Evolutionary conservation across 2,888 invertebrate species (phyloP), one percentile per base, ranked within the genome.

Genomic region (Nezara viridula): DNA sequence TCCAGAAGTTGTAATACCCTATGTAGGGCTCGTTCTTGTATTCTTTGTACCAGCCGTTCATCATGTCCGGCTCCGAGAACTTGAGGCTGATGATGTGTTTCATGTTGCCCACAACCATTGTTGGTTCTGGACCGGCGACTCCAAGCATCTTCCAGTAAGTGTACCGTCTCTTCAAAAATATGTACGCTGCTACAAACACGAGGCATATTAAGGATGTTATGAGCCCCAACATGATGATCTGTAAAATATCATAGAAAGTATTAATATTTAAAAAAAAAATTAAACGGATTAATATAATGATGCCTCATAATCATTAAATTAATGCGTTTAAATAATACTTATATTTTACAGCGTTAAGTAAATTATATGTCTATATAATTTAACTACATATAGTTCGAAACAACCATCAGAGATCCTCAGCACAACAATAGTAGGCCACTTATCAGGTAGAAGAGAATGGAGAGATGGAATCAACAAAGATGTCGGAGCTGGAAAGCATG

Each of bases 1-100:
- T 47, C 52, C 50, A 50, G 21, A 47, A 50, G 16, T 47, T 52
- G 55, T 52, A 86, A 14, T 47, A 49, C 0, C 86, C 86, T 0
- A 86, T 52, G 55, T 32, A 86, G 1, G 40, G 32, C 16, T 86
- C 86, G 24, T 86, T 55, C 16, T 27, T 86, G 55, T 86, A 86
- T 14, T 55, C 24, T 32, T 50, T 16, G 55, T 86, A 86, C 40
- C 37, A 52, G 7, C 32, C 3, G 0, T 86, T 24, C 40, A 37
- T 47, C 37, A 37, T n/a, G 0, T 21, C 50, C 37, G 50, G 44
- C 14, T 86, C 86, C 24, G 86, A 37, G 12, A 6, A n/a, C 47
- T 86, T 86, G 32, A 86, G 32, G 40, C 3, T 6, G 50, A 19
- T 21, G 10, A 86, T 4, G n/a, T 52, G 32, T 12, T 5, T 50